These are phyloP conservation scores for Anthoscopus minutus DNA, from an alignment of 2,113 vertebrate genomes.

Conservation along the genomic window DNA sequence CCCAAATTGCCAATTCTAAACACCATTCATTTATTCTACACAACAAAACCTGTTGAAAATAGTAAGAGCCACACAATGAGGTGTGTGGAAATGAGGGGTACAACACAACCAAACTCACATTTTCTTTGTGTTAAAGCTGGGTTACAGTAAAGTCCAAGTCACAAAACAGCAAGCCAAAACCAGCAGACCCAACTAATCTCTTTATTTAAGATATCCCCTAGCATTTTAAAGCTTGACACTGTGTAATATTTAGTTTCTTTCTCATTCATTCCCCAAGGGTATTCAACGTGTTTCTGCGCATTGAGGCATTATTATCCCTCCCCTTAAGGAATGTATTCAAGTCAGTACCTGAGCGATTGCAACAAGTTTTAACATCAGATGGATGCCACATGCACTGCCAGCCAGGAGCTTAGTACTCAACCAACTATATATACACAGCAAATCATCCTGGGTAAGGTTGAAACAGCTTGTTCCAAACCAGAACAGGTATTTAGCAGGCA, in stretches of 20 bases:
- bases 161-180: constrained; percentile 48
- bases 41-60: not conserved
- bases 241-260: constrained; percentile 37
- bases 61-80: not conserved
- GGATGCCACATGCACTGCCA: not conserved
- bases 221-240: constrained; percentile 27
- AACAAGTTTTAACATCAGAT: constrained; percentile 45
- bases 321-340: constrained; percentile 55
- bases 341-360: constrained; percentile 46
- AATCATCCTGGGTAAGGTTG: not conserved
- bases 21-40: not conserved
- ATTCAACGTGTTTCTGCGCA: not conserved
- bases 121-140: not conserved
- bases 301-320: not conserved
- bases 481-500: not conserved
- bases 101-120: not conserved
- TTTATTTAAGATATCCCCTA: constrained; percentile 1
- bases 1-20: not conserved
- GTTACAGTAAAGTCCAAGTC: not conserved
- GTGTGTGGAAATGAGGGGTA: not conserved
- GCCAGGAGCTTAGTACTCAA: not conserved
- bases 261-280: not conserved
- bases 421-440: not conserved
- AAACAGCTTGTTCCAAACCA: not conserved
- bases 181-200: constrained; percentile 10